Base-by-base conservation (phyloP, 2,797 vertebrate species). In the Dryobates pubescens region DNA sequence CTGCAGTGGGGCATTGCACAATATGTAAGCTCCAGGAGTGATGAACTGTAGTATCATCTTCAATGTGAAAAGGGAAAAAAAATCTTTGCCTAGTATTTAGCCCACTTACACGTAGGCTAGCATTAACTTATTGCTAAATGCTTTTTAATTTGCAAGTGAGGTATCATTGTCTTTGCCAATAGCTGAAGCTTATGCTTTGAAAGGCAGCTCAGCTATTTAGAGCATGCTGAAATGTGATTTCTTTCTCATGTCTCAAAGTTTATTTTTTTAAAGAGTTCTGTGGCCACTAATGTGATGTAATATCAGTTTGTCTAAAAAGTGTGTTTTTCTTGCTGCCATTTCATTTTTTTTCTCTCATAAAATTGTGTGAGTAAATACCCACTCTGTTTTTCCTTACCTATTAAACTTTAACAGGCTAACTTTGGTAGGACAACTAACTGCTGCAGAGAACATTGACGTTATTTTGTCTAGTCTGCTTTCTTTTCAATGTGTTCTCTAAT, bases 31-130 rank as follows among this genome's bases (percentile, higher is more conserved):
- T 89, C 78, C 89, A 89, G 77, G 79, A 79, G 41, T 38, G n/a
- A 54, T 30, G 24, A 88, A 51, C 86, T 92, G 70, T 94, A 79
- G 63, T 64, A 70, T 78, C 82, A 92, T 68, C 61, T 68, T 87
- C 67, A 96, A 94, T 95, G 78, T 94, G 92, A 96, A 95, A 96
- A 96, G 87, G 88, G 89, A 93, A 95, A 47, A 95, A 45, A 88
- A 85, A 56, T 64, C 62, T 92, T 88, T 93, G 73, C 87, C 45
- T 95, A 88, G 87, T 93, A 69, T 85, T 90, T 90, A 95, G 93
- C 88, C 94, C 87, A 89, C 83, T 94, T 90, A 86, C 49, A 84
- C 0, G 10, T 94, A 96, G 87, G 90, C 84, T 89, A 91, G 83
- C 93, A 93, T 95, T 93, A 95, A 93, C 87, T 93, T 95, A 93